Percentiles rank a stretch among this genome's conserved stretches.
phyloP scores from a whole-genome alignment of 2,888 invertebrate species.

The Lochmaea crataegi region DNA sequence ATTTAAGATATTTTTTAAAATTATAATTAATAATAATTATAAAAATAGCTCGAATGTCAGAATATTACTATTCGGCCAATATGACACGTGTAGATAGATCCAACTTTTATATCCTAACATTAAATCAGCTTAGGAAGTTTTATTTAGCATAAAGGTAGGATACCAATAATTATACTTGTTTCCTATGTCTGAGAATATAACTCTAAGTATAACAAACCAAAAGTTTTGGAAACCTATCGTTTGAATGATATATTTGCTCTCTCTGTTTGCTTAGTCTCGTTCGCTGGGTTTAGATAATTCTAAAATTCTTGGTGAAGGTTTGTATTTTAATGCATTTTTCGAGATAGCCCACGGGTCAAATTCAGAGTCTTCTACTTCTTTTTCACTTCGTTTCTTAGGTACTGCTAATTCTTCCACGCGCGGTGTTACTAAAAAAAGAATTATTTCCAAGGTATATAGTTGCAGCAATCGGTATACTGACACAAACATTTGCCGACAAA shows the following conservation, averaged over 20 bases:
- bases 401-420: constrained; percentile 56
- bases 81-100: no score
- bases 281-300: constrained; percentile 66
- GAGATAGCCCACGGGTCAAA: constrained; percentile 67
- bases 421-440: constrained; percentile 51
- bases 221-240: neutral
- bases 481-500: no score
- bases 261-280: constrained; percentile 46
- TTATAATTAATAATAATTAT: no score
- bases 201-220: neutral
- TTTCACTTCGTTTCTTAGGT: constrained; percentile 59
- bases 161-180: no score
- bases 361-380: constrained; percentile 63
- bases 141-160: no score
- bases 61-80: neutral
- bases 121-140: no score
- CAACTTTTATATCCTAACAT: no score
- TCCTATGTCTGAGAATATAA: no score
- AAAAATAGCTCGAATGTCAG: no score
- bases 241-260: neutral
- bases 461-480: no score
- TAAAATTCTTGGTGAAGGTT: constrained; percentile 63
- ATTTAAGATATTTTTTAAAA: no score
- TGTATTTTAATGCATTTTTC: constrained; percentile 67
- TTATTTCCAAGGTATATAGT: no score